These are phyloP conservation scores for Ellobius talpinus DNA, from an alignment of 2,113 vertebrate genomes.

Conservation along the genomic window DNA sequence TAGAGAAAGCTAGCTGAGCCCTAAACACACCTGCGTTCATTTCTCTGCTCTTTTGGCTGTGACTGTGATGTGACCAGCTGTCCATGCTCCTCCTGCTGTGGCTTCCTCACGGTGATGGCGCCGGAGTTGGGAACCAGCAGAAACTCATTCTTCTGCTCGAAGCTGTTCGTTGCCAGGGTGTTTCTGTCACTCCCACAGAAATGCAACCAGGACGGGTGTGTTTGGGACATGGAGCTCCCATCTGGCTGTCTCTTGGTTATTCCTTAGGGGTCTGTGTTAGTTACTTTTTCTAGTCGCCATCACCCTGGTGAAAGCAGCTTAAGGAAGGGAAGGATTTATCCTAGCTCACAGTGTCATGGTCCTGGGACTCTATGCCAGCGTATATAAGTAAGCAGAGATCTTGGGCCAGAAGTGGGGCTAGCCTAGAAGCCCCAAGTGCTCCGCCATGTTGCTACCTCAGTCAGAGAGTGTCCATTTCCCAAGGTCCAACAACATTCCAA, in stretches of 20 bases:
- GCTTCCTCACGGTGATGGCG: neutral
- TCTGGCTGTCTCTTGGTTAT: neutral
- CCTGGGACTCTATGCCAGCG: neutral
- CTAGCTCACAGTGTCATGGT: neutral
- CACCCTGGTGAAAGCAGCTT: neutral
- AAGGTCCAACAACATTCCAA: neutral
- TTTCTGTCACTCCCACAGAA: neutral
- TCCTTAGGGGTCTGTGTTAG: neutral
- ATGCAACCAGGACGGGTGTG: neutral
- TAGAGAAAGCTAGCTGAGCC: neutral
- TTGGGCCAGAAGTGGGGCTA: neutral
- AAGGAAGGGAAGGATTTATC: neutral
- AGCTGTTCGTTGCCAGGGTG: neutral
- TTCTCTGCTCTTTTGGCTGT: neutral
- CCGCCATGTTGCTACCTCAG: neutral
- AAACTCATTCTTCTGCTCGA: neutral
- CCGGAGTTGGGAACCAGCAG: neutral
- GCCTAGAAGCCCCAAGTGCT: neutral
- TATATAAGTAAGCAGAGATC: too few relatives aligned
- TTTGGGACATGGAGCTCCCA: neutral
- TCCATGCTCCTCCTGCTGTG: neutral
- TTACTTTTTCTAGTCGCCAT: neutral
- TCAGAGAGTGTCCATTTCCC: neutral
- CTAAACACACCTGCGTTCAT: too few relatives aligned
- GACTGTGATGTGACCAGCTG: neutral